These are phyloP conservation scores for Trissoscelio sp. DNA, from an alignment of 2,888 invertebrate genomes.

Conservation along the genomic window DNA sequence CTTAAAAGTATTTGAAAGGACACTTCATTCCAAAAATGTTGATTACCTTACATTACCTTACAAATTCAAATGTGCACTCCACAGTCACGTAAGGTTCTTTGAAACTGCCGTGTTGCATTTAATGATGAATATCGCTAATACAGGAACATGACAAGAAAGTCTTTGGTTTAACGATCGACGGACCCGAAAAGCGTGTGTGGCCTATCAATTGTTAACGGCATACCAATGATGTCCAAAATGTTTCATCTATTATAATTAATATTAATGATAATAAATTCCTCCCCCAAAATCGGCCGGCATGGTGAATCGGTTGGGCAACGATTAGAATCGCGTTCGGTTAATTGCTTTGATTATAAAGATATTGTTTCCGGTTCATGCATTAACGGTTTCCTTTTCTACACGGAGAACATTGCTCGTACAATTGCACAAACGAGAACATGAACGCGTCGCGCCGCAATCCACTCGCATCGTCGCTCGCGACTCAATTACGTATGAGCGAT, in stretches of 20 bases:
- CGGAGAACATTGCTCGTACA: constrained; percentile 54
- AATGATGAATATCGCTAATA: constrained; percentile 36
- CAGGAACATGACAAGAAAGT: constrained; percentile 34
- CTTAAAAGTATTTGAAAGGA: neutral
- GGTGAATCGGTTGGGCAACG: too few relatives aligned
- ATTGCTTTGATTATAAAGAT: constrained; percentile 40
- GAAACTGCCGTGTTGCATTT: constrained; percentile 39
- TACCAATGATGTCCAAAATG: neutral
- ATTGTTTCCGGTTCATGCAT: constrained; percentile 56
- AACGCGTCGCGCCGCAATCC: constrained; percentile 56
- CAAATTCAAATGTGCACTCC: constrained; percentile 37
- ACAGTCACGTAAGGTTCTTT: constrained; percentile 53
- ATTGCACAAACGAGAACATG: constrained; percentile 61
- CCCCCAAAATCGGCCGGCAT: too few relatives aligned
- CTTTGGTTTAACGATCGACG: constrained; percentile 33
- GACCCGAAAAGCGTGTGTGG: constrained; percentile 54
- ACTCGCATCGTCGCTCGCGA: constrained; percentile 60
- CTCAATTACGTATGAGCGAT: constrained; percentile 71
- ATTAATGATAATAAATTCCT: too few relatives aligned
- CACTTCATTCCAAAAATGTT: neutral
- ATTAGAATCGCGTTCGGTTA: constrained; percentile 22
- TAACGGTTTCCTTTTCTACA: constrained; percentile 60
- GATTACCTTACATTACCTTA: too few relatives aligned
- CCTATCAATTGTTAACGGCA: constrained; percentile 39
- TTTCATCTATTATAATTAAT: neutral